Base-by-base conservation (phyloP, 2,113 vertebrate genomes). In the Poeciliopsis turrubarensis region DNA sequence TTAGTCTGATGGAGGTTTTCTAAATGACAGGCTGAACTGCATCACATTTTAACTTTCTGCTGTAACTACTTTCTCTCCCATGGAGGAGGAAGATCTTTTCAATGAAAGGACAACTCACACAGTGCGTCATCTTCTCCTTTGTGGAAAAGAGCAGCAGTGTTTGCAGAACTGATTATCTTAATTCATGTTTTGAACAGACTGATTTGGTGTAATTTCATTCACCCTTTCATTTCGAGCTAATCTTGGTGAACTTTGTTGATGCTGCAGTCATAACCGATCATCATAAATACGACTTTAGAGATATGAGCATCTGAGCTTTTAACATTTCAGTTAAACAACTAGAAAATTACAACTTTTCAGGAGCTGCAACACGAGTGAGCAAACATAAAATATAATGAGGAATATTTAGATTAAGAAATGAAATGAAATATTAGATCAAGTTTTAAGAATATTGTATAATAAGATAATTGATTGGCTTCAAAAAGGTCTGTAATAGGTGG, bases 41-140 rank as follows among this genome's bases (percentile, higher is more conserved):
- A 22, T 34, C 31, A 63, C 67, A 61, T 51, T 61, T 0, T 73
- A n/a, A 25, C 34, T 60, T 73, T 4, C 57, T 47, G 51, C 67
- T 80, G 75, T 47, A 11, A 72, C 17, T 30, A 37, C 47, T 39
- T 17, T 65, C 31, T 41, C 12, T 37, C 73, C 60, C 22, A 65
- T 63, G 34, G 41, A 10, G 68, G 37, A 5, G 7, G 37, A 67
- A 62, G 47, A 67, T 82, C 78, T 72, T 5, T 19, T 34, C 60
- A 61, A 77, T 60, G 32, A 66, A 64, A 32, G 4, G 63, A 70
- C 74, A 68, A 22, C 78, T 66, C 72, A 68, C 68, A 72, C 65
- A 72, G 27, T 61, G 63, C 57, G 39, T 83, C 30, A 25, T 78
- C 72, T 64, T 73, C n/a, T 19, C 30, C 13, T 54, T 47, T 47